Evolutionary conservation across 2,888 invertebrate genomes (phyloP).

Genomic region (Orchesellides sinensis): DNA sequence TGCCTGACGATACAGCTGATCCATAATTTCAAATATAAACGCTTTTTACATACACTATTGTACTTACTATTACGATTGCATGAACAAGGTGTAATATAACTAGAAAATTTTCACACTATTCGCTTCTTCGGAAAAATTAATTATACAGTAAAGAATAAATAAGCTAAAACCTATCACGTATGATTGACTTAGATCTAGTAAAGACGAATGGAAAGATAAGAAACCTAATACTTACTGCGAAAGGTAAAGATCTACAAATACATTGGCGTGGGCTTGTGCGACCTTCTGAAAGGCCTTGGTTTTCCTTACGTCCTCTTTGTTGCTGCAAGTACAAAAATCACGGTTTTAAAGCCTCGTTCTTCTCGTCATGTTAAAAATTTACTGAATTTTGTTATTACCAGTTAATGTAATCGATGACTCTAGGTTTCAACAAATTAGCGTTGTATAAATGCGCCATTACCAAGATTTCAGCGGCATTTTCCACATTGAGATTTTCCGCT

Average conservation of each 20-base stretch:
- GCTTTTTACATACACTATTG: too few relatives aligned
- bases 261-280: slow-evolving; percentile 67
- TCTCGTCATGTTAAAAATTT: background rate
- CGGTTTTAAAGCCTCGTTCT: background rate
- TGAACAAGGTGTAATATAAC: background rate
- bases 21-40: too few relatives aligned
- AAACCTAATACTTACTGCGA: slow-evolving; percentile 62
- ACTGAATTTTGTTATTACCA: slow-evolving; percentile 28
- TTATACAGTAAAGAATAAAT: background rate
- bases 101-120: background rate
- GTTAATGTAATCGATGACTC: slow-evolving; percentile 70
- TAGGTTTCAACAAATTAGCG: slow-evolving; percentile 66
- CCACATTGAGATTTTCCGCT: slow-evolving; percentile 68
- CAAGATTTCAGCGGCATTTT: slow-evolving; percentile 71
- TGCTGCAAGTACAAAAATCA: slow-evolving; percentile 53
- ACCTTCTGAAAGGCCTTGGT: slow-evolving; percentile 71
- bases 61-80: background rate
- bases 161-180: background rate
- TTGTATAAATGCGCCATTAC: slow-evolving; percentile 71
- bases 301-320: slow-evolving; percentile 72
- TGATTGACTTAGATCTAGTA: background rate
- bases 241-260: slow-evolving; percentile 74
- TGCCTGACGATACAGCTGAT: too few relatives aligned
- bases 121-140: background rate
- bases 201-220: background rate